These are phyloP conservation scores for Tupaia tana DNA, from an alignment of 2,113 vertebrate species.

Conservation along the genomic window DNA sequence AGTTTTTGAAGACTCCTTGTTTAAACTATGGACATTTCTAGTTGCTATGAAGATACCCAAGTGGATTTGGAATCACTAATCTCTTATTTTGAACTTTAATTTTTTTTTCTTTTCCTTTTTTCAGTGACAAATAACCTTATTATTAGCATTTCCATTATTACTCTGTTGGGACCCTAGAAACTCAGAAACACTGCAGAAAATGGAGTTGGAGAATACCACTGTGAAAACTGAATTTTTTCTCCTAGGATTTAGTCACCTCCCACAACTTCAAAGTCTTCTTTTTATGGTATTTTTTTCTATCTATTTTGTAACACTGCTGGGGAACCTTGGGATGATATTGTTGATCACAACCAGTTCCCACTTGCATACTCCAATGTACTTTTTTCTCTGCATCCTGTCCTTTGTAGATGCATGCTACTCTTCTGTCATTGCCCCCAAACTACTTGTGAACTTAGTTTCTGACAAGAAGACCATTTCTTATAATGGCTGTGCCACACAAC, in stretches of 20 bases:
- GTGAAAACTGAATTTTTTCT: conserved; percentile 67
- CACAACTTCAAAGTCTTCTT: conserved; percentile 55
- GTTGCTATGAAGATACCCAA: background rate
- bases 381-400: conserved; percentile 73
- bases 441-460: conserved; percentile 64
- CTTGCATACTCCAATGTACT: conserved; percentile 78
- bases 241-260: conserved; percentile 69
- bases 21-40: background rate
- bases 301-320: conserved; percentile 68
- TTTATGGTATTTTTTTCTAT: conserved; percentile 67
- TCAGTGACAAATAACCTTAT: background rate
- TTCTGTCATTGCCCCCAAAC: conserved; percentile 75
- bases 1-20: no score
- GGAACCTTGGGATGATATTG: conserved; percentile 75
- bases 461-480: conserved; percentile 73
- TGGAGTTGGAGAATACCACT: conserved; percentile 54
- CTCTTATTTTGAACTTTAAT: background rate
- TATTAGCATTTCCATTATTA: background rate
- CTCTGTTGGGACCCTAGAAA: background rate
- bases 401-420: conserved; percentile 73
- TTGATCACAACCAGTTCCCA: conserved; percentile 61
- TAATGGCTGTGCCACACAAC: conserved; percentile 59
- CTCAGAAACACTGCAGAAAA: background rate
- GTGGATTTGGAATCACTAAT: background rate
- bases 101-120: background rate